These are phyloP conservation scores for Hylaea fasciaria DNA, from an alignment of 2,888 invertebrate genomes.

Conservation along the genomic window DNA sequence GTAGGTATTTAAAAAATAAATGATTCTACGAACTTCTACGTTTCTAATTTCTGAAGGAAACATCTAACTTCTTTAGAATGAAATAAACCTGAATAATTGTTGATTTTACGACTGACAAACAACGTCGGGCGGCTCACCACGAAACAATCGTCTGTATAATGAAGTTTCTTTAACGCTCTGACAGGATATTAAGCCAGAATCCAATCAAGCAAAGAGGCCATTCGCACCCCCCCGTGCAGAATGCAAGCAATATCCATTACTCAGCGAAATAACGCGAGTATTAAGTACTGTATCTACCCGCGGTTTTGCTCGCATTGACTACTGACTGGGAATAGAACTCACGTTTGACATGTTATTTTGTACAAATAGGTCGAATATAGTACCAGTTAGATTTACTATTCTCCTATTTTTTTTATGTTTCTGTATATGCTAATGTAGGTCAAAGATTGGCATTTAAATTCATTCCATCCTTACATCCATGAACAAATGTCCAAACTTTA, in stretches of 20 bases:
- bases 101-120: conserved; percentile 1
- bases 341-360: too few relatives aligned
- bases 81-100: not conserved
- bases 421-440: too few relatives aligned
- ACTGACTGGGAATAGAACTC: too few relatives aligned
- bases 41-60: too few relatives aligned
- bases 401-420: too few relatives aligned
- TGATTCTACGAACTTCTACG: too few relatives aligned
- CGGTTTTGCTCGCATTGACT: not conserved
- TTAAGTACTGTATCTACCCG: conserved; percentile 9
- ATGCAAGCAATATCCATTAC: conserved; percentile 63
- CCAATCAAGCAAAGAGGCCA: conserved; percentile 63
- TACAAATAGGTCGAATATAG: too few relatives aligned
- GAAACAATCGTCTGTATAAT: conserved; percentile 29
- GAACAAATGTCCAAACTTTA: too few relatives aligned
- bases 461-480: too few relatives aligned
- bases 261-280: conserved; percentile 47
- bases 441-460: too few relatives aligned
- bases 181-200: conserved; percentile 45
- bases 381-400: too few relatives aligned
- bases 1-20: too few relatives aligned
- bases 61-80: not conserved
- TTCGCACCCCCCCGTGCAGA: conserved; percentile 49
- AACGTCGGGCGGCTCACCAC: conserved; percentile 9
- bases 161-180: conserved; percentile 28